Evolutionary conservation across 53 echinoderm and acorn worm species (phyloP).

Genomic region (Paelopatides confundens): DNA sequence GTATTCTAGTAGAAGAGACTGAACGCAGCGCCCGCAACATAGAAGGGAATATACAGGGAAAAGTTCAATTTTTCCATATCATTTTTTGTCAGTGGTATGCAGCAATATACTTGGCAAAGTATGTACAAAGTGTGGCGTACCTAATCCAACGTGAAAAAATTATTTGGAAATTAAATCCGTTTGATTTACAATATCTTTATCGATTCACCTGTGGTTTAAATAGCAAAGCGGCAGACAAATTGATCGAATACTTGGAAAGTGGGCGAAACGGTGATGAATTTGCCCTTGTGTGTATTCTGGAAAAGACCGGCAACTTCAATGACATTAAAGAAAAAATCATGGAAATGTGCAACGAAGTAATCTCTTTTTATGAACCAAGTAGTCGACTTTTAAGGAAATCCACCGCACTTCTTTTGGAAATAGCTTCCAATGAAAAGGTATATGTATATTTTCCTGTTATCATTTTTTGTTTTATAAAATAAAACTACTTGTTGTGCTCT

Average conservation of each 20-base stretch:
- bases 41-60: not conserved
- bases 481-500: too few species aligned
- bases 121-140: not conserved
- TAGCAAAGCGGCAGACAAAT: not conserved
- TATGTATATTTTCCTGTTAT: not conserved
- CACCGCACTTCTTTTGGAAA: not conserved
- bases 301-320: not conserved
- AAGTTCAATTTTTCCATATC: not conserved
- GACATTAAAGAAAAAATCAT: not conserved
- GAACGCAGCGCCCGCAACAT: not conserved
- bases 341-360: not conserved
- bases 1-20: not conserved
- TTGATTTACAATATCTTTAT: slow-evolving; percentile 14
- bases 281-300: not conserved
- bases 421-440: not conserved
- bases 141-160: not conserved
- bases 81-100: not conserved
- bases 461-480: too few species aligned
- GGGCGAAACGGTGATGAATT: not conserved
- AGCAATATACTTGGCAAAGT: not conserved
- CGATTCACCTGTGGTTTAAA: slow-evolving; percentile 1
- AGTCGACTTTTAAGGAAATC: not conserved
- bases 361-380: not conserved
- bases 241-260: not conserved
- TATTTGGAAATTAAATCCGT: not conserved